Evolutionary conservation across 2,888 invertebrate genomes (phyloP).

Genomic region (Trisateles emortualis): DNA sequence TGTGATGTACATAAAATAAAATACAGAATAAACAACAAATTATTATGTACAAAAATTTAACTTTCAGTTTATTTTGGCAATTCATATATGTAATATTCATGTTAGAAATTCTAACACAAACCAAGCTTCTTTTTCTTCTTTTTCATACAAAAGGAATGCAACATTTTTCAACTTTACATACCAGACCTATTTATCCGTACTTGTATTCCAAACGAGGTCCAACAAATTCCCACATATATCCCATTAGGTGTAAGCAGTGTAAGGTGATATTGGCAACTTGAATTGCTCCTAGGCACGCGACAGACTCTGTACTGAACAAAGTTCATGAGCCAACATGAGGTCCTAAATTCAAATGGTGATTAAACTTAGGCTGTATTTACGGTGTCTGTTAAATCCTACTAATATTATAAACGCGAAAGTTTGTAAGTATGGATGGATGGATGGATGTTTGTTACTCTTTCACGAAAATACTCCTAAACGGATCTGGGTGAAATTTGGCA

Average conservation of each 20-base stretch:
- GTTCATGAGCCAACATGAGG: conserved; percentile 8
- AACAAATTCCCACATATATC: conserved; percentile 55
- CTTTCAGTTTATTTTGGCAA: too few species aligned
- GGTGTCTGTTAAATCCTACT: neutral
- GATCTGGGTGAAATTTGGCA: too few species aligned
- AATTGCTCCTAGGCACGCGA: conserved; percentile 66
- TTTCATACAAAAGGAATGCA: neutral
- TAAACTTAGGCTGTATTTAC: conserved; percentile 6
- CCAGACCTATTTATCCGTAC: conserved; percentile 2
- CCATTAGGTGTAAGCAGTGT: conserved; percentile 46
- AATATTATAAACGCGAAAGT: too few species aligned
- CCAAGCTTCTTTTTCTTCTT: too few species aligned
- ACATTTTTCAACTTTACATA: neutral
- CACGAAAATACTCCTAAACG: too few species aligned
- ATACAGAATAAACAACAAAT: too few species aligned
- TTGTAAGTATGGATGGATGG: too few species aligned
- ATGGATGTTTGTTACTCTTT: too few species aligned
- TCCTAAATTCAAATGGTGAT: conserved; percentile 13
- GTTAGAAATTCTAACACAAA: too few species aligned
- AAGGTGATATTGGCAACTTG: conserved; percentile 42
- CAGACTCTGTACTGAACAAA: conserved; percentile 19
- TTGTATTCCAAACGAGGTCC: conserved; percentile 16
- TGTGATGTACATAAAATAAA: too few species aligned
- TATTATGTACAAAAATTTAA: too few species aligned
- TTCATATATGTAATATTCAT: too few species aligned